Evolutionary conservation across 2,113 vertebrate species (phyloP), one percentile per base, ranked within the genome.

Genomic region (Deroptyus accipitrinus): DNA sequence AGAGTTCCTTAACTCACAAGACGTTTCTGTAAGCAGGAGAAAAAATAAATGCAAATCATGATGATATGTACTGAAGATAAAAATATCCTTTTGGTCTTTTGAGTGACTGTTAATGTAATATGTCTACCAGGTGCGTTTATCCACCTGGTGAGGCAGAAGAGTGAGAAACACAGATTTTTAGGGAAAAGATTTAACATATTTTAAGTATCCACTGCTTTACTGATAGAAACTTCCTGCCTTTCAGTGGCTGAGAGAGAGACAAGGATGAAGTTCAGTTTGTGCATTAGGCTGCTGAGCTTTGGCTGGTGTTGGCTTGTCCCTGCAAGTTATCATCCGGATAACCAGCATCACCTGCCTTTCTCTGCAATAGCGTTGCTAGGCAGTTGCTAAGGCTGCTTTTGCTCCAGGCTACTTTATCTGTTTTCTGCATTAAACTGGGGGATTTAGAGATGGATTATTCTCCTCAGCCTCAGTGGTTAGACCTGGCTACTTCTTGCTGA

Each of bases 321-420:
- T 39, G 33, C 0, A 4, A 69, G 13, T 84, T 44, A 15, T n/a
- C 4, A 70, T 23, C 63, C 11, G 2, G 51, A 54, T 55, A 92
- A 85, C 51, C 18, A 0, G 20, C 74, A 87, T 70, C 62, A 90
- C 86, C 86, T 76, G 76, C 85, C 64, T 85, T 69, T 35, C 82
- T 73, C 90, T 23, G 63, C 14, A 1, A 54, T 14, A 18, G 59
- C 83, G 96, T 96, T 97, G 94, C 95, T 96, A 97, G 85, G 95
- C 86, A 51, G 83, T 88, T 92, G 88, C 94, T 95, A 94, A 85
- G 93, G 84, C 72, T 96, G 55, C 12, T 88, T 92, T 77, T 83
- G 54, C 64, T 96, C 73, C 48, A 63, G 11, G 17, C 20, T 54
- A 72, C 69, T 75, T 75, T 82, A 24, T 70, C 88, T 85, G 23